Evolutionary conservation across 2,888 invertebrate genomes (phyloP), one percentile per base, ranked within the genome.

Genomic region (Scotopteryx bipunctaria): DNA sequence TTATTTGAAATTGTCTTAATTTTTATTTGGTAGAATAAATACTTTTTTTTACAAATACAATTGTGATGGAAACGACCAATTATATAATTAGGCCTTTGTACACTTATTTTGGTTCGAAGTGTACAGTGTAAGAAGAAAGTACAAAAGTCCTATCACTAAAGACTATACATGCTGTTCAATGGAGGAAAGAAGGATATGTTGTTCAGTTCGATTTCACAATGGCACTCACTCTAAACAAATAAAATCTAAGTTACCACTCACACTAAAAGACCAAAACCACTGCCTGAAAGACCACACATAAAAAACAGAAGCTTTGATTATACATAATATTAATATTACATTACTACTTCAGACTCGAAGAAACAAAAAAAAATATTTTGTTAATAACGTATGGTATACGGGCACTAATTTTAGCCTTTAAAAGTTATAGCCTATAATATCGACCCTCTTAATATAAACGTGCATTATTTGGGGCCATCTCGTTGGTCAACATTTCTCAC

Each of bases 121-220:
- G 42, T 57, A 54, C 32, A 6, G 27, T 42, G 19, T 25, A 14
- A 42, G 36, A 52, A 55, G 47, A 54, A 13, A 54, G 47, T 59
- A 62, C 15, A 62, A 56, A 59, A 57, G 6, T 36, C 19, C 46
- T 55, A 55, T 45, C 44, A 23, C 37, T 46, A 54, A 27, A 41
- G 37, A 57, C 47, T 49, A 49, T 45, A 53, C 33, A 49, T 16
- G 21, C n/a, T n/a, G n/a, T n/a, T n/a, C n/a, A n/a, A 57, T 38
- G 9, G 38, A 35, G 38, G 41, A 15, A 41, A 31, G 43, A 49
- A 53, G 31, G 63, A 63, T 63, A 63, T 63, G 63, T 63, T 33
- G 33, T 43, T 52, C 58, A 51, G 49, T 45, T 57, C 57, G 57
- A 61, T 59, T 55, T 59, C 63, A 59, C 53, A 67, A 71, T 72